Conservation (phyloP, 2,888 invertebrate genomes). For the Seira sanloemensis region DNA sequence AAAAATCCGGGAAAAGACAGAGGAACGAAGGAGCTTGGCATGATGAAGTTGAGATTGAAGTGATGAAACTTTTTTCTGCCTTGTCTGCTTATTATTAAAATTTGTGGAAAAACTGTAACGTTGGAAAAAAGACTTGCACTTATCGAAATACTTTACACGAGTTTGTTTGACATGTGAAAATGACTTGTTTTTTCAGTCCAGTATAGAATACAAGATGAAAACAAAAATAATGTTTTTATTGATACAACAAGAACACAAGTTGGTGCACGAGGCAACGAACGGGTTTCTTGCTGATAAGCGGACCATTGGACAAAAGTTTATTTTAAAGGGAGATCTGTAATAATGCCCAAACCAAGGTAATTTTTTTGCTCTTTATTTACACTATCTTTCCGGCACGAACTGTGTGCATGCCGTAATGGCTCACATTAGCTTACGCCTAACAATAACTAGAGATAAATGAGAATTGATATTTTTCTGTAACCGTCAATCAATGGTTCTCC, state of each 20-base stretch:
- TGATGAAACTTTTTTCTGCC: too few relatives aligned
- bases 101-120: too few relatives aligned
- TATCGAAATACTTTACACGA: too few relatives aligned
- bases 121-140: too few relatives aligned
- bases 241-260: not conserved
- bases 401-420: too few relatives aligned
- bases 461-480: not conserved
- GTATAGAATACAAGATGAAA: not conserved
- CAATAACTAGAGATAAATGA: too few relatives aligned
- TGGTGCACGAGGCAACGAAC: slow-evolving; percentile 1
- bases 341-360: slow-evolving; percentile 3
- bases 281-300: not conserved
- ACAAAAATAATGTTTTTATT: not conserved
- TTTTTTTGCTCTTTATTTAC: not conserved
- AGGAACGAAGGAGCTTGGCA: too few relatives aligned
- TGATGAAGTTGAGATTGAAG: too few relatives aligned
- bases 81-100: too few relatives aligned
- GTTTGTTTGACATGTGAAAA: not conserved
- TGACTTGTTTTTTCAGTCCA: not conserved
- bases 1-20: too few relatives aligned
- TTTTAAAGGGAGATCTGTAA: not conserved
- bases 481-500: not conserved
- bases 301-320: slow-evolving; percentile 3
- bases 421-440: too few relatives aligned
- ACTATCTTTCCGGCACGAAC: not conserved